A percentile compares a stretch with the other conserved stretches of the same genome.
Evolutionary conservation across 2,113 vertebrate species (phyloP).

Genomic region (Halcyon malimbica): DNA sequence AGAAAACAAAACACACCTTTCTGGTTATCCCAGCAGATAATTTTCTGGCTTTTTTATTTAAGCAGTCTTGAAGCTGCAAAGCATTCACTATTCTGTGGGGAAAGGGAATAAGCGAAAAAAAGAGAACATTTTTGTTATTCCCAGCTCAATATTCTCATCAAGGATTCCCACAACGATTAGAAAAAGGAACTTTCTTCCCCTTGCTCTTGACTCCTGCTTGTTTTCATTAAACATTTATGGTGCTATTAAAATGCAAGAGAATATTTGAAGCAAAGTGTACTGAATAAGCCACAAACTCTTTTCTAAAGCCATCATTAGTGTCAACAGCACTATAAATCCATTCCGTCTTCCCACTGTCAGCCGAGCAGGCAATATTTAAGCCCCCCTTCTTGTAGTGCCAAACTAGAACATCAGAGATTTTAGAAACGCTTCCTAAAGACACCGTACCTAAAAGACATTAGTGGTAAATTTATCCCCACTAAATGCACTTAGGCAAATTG

Average conservation of each 20-base stretch:
- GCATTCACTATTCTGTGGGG: constrained; percentile 15
- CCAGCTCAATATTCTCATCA: background rate
- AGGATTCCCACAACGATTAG: background rate
- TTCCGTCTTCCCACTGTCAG: background rate
- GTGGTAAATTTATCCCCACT: background rate
- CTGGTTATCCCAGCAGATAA: constrained; percentile 60
- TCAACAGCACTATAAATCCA: background rate
- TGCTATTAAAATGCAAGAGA: background rate
- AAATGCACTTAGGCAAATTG: background rate
- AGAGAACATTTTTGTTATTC: background rate
- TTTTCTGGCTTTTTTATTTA: constrained; percentile 8
- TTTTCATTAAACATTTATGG: constrained; percentile 28
- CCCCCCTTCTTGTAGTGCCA: background rate
- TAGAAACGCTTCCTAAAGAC: background rate
- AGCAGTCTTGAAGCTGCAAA: constrained; percentile 48
- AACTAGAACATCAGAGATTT: background rate
- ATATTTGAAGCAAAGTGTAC: background rate
- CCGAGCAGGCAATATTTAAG: background rate
- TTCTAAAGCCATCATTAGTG: background rate
- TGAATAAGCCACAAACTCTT: background rate
- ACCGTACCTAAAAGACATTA: background rate
- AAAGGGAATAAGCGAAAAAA: background rate
- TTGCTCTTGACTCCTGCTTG: background rate
- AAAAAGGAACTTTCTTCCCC: background rate
- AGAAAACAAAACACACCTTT: constrained; percentile 35